These are phyloP conservation scores for Dolichallabes microphthalmus DNA, from an alignment of 2,113 vertebrate species.

Conservation along the genomic window DNA sequence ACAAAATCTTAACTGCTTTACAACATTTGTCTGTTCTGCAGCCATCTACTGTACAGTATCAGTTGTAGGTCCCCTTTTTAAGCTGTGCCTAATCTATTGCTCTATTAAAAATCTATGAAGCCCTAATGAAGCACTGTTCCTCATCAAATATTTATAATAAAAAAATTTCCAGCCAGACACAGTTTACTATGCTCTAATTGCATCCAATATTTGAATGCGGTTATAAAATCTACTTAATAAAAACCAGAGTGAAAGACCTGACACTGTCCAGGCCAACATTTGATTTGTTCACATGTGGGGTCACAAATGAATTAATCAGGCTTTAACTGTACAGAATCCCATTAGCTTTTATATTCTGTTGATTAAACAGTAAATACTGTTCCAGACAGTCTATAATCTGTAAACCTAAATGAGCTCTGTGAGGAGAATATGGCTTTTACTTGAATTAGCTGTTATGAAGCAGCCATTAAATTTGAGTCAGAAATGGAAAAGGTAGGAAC, in stretches of 20 bases:
- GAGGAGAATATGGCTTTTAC: conserved; percentile 17
- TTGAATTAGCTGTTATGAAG: conserved; percentile 6
- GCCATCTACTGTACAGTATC: background rate
- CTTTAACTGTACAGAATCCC: conserved; percentile 56
- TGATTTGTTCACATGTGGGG: conserved; percentile 21
- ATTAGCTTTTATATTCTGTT: conserved; percentile 62
- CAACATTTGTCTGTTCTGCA: background rate
- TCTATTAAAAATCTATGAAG: conserved; percentile 20
- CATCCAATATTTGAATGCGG: background rate
- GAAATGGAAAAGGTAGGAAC: background rate
- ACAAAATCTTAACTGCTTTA: background rate
- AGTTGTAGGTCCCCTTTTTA: background rate
- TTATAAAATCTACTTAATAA: background rate
- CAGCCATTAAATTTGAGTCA: conserved; percentile 28
- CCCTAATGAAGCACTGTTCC: background rate
- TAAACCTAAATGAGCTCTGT: conserved; percentile 48
- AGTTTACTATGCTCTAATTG: background rate
- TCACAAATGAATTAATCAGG: conserved; percentile 55
- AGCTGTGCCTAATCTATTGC: background rate
- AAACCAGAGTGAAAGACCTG: background rate
- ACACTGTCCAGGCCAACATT: background rate
- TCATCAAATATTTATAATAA: background rate
- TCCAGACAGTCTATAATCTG: conserved; percentile 58
- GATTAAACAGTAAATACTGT: conserved; percentile 58
- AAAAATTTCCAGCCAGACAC: background rate